A percentile compares a stretch with the other conserved stretches of the same genome.
phyloP scores from a whole-genome alignment of 2,797 vertebrate species.

The Huso huso region DNA sequence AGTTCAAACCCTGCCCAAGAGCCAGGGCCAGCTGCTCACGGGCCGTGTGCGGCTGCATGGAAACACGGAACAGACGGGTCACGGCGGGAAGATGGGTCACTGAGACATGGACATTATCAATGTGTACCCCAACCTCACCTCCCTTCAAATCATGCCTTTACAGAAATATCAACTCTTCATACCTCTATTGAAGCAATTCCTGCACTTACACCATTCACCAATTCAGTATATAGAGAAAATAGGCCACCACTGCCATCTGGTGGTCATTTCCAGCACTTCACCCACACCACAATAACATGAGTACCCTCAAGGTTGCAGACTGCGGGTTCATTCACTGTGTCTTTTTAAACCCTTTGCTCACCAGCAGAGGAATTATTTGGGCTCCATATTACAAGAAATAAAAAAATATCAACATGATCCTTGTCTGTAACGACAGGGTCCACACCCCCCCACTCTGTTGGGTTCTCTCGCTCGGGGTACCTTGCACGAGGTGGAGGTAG shows the following conservation, averaged over 20 bases:
- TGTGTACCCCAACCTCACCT: neutral
- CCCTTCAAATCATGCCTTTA: neutral
- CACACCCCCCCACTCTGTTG: neutral
- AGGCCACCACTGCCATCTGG: conserved; percentile 14
- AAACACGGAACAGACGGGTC: neutral
- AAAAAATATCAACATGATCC: no score
- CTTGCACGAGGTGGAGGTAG: conserved; percentile 56
- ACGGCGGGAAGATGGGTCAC: neutral
- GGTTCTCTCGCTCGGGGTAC: conserved; percentile 29
- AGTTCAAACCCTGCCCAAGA: conserved; percentile 46
- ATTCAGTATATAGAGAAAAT: no score
- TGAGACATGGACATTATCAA: neutral
- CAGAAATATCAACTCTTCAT: no score
- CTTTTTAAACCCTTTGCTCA: neutral
- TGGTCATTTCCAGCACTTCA: conserved; percentile 1
- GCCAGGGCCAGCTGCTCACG: conserved; percentile 63
- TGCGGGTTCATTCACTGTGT: no score
- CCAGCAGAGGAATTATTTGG: neutral
- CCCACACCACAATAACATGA: neutral
- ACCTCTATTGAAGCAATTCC: no score
- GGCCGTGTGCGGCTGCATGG: conserved; percentile 44
- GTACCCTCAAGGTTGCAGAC: no score
- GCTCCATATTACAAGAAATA: no score
- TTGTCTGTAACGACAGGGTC: no score
- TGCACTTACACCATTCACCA: no score